These are phyloP conservation scores for Ochotona princeps DNA, from an alignment of 2,113 vertebrate species.

Conservation along the genomic window DNA sequence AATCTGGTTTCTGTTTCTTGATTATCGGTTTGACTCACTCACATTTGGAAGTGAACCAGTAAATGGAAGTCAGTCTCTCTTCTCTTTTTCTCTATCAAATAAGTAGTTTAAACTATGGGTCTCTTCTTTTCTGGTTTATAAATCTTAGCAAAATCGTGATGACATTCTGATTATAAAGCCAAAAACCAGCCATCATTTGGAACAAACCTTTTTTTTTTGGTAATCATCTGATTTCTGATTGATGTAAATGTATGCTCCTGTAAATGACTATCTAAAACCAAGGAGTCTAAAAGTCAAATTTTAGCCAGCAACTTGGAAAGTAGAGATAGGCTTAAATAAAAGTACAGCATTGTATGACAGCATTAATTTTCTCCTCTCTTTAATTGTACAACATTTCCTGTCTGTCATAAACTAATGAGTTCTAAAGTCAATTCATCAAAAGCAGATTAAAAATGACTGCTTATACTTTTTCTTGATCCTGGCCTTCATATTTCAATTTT, in stretches of 20 bases:
- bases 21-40: too few species aligned
- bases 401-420: not conserved
- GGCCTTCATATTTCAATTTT: not conserved
- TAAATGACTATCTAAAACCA: not conserved
- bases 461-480: not conserved
- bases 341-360: not conserved
- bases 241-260: not conserved
- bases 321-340: not conserved
- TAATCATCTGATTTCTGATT: not conserved
- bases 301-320: not conserved
- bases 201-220: not conserved
- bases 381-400: not conserved
- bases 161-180: not conserved
- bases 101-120: too few species aligned
- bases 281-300: not conserved
- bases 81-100: too few species aligned
- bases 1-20: too few species aligned
- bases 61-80: too few species aligned
- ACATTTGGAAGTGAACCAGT: too few species aligned
- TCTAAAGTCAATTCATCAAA: not conserved
- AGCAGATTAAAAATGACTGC: not conserved
- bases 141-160: not conserved
- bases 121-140: not conserved
- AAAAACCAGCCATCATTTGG: not conserved
- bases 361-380: not conserved